Percentiles rank a stretch among this genome's conserved stretches.
phyloP scores from a whole-genome alignment of 2,113 vertebrate genomes.

The Tympanuchus pallidicinctus region DNA sequence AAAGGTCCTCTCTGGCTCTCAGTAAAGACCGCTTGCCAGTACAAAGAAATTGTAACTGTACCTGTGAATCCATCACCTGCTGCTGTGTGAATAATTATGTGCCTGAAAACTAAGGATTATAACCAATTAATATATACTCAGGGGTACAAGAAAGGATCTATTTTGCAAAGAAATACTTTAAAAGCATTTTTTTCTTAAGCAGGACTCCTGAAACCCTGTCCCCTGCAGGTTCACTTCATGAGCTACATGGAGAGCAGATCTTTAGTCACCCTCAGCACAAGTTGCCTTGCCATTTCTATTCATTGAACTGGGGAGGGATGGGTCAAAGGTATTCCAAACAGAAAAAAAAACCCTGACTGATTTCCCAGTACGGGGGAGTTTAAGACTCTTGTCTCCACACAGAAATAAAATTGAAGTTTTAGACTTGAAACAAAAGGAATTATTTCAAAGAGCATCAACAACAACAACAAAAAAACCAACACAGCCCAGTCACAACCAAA shows the following conservation, averaged over 20 bases:
- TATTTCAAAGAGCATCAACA: neutral
- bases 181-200: slow-evolving; percentile 11
- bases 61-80: neutral
- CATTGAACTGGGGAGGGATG: neutral
- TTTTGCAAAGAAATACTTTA: slow-evolving; percentile 9
- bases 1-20: neutral
- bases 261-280: neutral
- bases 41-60: neutral
- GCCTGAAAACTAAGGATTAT: slow-evolving; percentile 31
- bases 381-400: neutral
- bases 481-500: neutral
- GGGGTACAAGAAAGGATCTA: neutral
- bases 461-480: neutral
- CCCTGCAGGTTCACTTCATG: slow-evolving; percentile 7
- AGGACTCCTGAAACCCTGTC: slow-evolving; percentile 6
- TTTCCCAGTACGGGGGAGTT: neutral
- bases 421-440: slow-evolving; percentile 19
- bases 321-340: slow-evolving; percentile 1
- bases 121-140: slow-evolving; percentile 38
- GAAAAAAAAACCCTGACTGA: slow-evolving; percentile 25
- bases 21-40: neutral
- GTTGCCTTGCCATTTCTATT: neutral
- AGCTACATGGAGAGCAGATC: slow-evolving; percentile 4
- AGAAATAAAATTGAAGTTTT: slow-evolving; percentile 36
- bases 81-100: slow-evolving; percentile 22